A percentile compares a stretch with the other conserved stretches of the same genome.
These are phyloP conservation scores for Spinibarbus caldwelli DNA, from an alignment of 2,797 vertebrate genomes.

Conservation along the genomic window DNA sequence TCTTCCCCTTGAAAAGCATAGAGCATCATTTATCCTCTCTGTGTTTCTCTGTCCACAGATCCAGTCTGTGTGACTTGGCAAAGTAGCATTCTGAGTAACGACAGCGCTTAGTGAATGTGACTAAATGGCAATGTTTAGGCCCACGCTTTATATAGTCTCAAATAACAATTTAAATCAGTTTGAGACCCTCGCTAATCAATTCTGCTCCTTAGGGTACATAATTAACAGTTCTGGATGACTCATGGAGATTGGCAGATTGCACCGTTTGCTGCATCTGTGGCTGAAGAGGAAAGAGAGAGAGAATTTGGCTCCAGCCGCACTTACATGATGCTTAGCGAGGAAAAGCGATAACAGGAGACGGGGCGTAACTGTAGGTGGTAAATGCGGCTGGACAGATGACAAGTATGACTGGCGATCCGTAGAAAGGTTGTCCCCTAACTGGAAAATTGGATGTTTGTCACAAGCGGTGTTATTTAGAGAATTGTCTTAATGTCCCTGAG, in stretches of 20 bases:
- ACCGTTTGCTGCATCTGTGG: conserved; percentile 42
- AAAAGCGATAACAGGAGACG: conserved; percentile 26
- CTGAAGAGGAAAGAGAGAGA: conserved; percentile 35
- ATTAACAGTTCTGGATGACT: conserved; percentile 57
- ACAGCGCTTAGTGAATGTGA: conserved; percentile 45
- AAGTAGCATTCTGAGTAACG: conserved; percentile 39
- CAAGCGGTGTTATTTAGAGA: conserved; percentile 11
- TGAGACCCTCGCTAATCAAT: conserved; percentile 62
- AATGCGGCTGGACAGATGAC: conserved; percentile 49
- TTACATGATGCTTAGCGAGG: conserved; percentile 17
- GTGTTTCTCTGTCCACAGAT: neutral
- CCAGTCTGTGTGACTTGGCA: conserved; percentile 21
- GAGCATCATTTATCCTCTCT: neutral
- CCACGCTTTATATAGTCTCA: conserved; percentile 56
- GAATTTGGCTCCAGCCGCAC: conserved; percentile 32
- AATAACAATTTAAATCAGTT: conserved; percentile 63
- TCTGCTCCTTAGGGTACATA: conserved; percentile 56
- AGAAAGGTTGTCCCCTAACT: conserved; percentile 22
- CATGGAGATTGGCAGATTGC: conserved; percentile 57
- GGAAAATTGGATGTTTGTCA: conserved; percentile 37
- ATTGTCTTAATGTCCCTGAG: conserved; percentile 29
- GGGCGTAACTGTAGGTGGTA: conserved; percentile 33
- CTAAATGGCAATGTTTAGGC: conserved; percentile 37
- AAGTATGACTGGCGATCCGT: conserved; percentile 11
- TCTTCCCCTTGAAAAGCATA: neutral